A percentile compares a stretch with the other conserved stretches of the same genome.
These are phyloP conservation scores for Orcinus orca DNA, from an alignment of 2,113 vertebrate genomes.

Conservation along the genomic window DNA sequence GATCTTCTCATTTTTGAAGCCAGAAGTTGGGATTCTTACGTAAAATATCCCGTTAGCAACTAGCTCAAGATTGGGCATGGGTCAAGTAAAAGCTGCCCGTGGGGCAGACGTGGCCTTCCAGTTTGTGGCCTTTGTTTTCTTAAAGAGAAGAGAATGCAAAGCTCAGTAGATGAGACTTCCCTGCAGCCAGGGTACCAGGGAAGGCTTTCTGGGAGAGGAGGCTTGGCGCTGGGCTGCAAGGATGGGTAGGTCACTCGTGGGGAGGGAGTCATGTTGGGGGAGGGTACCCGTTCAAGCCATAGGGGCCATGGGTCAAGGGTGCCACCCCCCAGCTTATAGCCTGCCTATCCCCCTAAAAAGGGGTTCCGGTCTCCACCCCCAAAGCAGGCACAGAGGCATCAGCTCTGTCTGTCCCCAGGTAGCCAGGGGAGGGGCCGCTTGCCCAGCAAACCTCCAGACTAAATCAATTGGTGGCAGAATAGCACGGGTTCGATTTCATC, in stretches of 20 bases:
- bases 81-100: slow-evolving; percentile 12
- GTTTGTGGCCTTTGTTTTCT: slow-evolving; percentile 32
- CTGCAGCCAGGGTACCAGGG: not conserved
- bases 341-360: not conserved
- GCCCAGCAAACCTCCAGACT: not conserved
- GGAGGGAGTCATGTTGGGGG: not conserved
- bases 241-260: not conserved
- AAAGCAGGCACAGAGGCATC: not conserved
- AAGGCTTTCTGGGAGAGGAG: not conserved
- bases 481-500: slow-evolving; percentile 60
- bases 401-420: accelerated
- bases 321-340: not conserved
- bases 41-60: slow-evolving; percentile 41
- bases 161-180: not conserved
- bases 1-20: not conserved
- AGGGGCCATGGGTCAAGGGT: not conserved
- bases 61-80: not conserved
- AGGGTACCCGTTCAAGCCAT: not conserved
- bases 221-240: not conserved
- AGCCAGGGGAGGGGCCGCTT: not conserved
- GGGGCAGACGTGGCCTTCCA: not conserved
- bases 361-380: not conserved
- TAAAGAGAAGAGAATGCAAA: not conserved
- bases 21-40: slow-evolving; percentile 25
- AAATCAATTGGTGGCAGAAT: slow-evolving; percentile 12